Evolutionary conservation across 1,140 invertebrate genomes (phyloP).

Genomic region (Achroia grisella): DNA sequence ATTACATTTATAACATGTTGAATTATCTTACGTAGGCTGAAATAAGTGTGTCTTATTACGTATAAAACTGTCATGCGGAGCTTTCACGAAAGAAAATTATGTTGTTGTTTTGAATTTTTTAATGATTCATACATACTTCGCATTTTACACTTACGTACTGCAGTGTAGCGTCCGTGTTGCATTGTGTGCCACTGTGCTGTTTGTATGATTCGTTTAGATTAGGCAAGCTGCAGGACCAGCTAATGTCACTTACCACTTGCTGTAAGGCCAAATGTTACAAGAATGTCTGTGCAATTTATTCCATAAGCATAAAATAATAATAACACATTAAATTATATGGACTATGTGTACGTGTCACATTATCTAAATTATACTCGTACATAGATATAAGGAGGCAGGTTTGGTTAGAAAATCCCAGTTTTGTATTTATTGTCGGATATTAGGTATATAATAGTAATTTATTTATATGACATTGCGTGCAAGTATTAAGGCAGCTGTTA

Average conservation of each 20-base stretch:
- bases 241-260: constrained; percentile 6
- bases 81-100: constrained; percentile 33
- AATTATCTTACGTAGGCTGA: constrained; percentile 59
- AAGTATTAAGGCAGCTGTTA: constrained; percentile 53
- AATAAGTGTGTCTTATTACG: constrained; percentile 61
- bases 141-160: constrained; percentile 29
- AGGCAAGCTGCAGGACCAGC: not conserved
- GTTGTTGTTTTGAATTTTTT: constrained; percentile 24
- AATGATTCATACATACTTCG: constrained; percentile 23
- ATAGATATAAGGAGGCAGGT: constrained; percentile 34
- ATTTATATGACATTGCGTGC: constrained; percentile 29
- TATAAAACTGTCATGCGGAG: constrained; percentile 44
- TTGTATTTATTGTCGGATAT: not conserved
- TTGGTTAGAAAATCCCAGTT: constrained; percentile 18
- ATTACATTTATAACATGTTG: constrained; percentile 69
- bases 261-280: constrained; percentile 11
- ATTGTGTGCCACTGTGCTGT: constrained; percentile 9
- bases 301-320: constrained; percentile 16
- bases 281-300: constrained; percentile 22
- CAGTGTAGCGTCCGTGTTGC: constrained; percentile 23
- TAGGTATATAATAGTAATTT: not conserved
- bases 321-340: constrained; percentile 12
- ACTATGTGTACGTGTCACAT: constrained; percentile 32
- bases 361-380: constrained; percentile 24
- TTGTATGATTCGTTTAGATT: not conserved